Percentiles rank a stretch among this genome's conserved stretches.
Evolutionary conservation across 53 echinoderm and acorn worm genomes (phyloP).

Genomic region (Luidia sarsii): DNA sequence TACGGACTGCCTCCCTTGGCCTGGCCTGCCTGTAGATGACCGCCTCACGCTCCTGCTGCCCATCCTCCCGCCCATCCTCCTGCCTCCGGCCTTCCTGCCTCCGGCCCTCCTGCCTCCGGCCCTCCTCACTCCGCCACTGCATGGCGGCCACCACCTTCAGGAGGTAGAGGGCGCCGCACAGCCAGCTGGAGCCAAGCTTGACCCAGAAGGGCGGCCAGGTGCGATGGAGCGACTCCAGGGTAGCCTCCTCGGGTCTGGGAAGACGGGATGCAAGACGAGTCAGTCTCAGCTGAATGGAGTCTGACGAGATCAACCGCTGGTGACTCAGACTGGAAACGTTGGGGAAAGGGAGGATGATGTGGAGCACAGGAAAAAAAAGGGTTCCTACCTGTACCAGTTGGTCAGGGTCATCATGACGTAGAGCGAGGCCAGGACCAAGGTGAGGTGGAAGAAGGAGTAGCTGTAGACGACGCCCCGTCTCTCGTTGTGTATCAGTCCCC

Average conservation of each 20-base stretch:
- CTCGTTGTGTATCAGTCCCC: constrained; percentile 87
- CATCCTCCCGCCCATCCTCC: background rate
- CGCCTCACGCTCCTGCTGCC: background rate
- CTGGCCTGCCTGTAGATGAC: constrained; percentile 5
- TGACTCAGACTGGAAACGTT: too few relatives aligned
- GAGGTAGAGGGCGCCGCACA: constrained; percentile 70
- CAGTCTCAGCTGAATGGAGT: too few relatives aligned
- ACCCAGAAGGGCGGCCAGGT: constrained; percentile 98
- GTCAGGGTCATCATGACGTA: constrained; percentile 99
- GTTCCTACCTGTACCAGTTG: constrained; percentile 94
- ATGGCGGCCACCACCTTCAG: constrained; percentile 58
- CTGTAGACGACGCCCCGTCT: constrained; percentile 70
- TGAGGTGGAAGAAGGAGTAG: constrained; percentile 91
- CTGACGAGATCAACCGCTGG: too few relatives aligned
- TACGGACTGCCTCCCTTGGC: background rate
- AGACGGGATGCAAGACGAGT: too few relatives aligned
- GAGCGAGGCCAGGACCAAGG: constrained; percentile 83
- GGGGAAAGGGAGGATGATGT: too few relatives aligned
- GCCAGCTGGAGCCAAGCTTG: constrained; percentile 82
- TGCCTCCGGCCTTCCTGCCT: background rate
- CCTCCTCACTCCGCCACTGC: constrained; percentile 20
- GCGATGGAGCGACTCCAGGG: constrained; percentile 77
- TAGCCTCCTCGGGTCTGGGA: constrained; percentile 80
- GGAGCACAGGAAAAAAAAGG: too few relatives aligned
- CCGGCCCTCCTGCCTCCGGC: background rate